Base-by-base conservation (phyloP, 2,888 invertebrate genomes). In the Athetis lepigone region DNA sequence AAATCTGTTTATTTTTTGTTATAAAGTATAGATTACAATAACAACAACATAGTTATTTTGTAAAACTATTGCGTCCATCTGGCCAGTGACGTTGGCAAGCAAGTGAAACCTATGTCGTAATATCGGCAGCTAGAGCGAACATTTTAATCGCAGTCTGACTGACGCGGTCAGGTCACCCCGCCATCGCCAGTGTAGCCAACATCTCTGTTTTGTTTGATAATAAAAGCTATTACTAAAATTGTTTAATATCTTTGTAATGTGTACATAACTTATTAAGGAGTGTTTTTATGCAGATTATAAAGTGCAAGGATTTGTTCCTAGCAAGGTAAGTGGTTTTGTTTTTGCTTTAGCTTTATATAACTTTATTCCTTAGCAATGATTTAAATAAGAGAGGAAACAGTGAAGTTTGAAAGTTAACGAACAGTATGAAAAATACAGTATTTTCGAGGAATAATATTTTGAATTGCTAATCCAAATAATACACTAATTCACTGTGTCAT, bases 31-130 rank as follows among this genome's bases (percentile, higher is more conserved):
- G 29, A 46, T 19, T 27, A n/a, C 29, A 39, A 3, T 36, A 19
- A 40, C 46, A 45, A 58, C 45, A 62, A 57, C 39, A 47, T 55
- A 33, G 69, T 55, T 60, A 62, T 57, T 67, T 60, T 64, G 50
- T 46, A 19, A 49, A 59, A 70, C 42, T 66, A 70, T 72, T 71
- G 60, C 70, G 72, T 57, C 62, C 57, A 54, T 43, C 33, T 55
- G 46, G 50, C 47, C 56, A 46, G 50, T 55, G 40, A 70, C 67
- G 60, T 29, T 19, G 46, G 36, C 66, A 52, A 40, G 39, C 65
- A n/a, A 80, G 84, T 77, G 84, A 84, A 84, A 84, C 79, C 71
- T 73, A 75, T 81, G 72, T 78, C 65, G 82, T 76, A 77, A 81
- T 21, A 57, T 33, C 47, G 54, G 52, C 59, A 59, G 51, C 23